These are phyloP conservation scores for Nomada lathburiana DNA, from an alignment of 2,888 invertebrate species.

Conservation along the genomic window DNA sequence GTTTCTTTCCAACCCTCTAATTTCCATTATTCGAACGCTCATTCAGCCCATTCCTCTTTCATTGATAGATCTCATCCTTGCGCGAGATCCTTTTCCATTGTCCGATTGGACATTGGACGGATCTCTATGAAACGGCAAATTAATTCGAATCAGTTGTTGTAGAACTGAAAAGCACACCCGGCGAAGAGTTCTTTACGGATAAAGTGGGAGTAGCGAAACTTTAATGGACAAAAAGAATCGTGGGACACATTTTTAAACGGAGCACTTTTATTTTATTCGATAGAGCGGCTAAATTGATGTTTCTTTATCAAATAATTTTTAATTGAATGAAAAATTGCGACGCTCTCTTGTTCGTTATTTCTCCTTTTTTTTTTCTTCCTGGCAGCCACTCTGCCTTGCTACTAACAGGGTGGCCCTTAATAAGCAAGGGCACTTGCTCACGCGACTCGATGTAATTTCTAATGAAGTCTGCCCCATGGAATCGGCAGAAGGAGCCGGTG, in stretches of 20 bases:
- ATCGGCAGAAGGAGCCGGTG: slow-evolving; percentile 21
- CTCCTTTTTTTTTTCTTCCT: neutral
- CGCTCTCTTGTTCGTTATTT: neutral
- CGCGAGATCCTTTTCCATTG: neutral
- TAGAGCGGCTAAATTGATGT: no score
- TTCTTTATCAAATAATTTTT: no score
- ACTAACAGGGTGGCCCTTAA: slow-evolving; percentile 59
- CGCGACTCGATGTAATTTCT: slow-evolving; percentile 62
- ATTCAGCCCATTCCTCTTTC: neutral
- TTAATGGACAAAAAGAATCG: no score
- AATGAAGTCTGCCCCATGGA: slow-evolving; percentile 50
- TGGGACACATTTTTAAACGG: no score
- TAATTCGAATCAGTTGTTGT: neutral
- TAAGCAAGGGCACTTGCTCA: slow-evolving; percentile 59
- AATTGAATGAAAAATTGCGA: neutral
- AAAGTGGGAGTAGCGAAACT: no score
- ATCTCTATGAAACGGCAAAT: neutral
- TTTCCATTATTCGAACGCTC: slow-evolving; percentile 14
- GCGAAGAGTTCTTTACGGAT: no score
- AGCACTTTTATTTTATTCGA: no score
- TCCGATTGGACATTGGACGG: no score
- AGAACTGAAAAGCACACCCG: neutral
- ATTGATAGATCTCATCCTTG: neutral
- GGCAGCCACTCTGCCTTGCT: slow-evolving; percentile 42
- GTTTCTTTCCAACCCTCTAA: neutral